Percentiles rank a stretch among this genome's conserved stretches.
Evolutionary conservation across 2,113 vertebrate genomes (phyloP).

Genomic region (Ophthalmolycus amberensis): DNA sequence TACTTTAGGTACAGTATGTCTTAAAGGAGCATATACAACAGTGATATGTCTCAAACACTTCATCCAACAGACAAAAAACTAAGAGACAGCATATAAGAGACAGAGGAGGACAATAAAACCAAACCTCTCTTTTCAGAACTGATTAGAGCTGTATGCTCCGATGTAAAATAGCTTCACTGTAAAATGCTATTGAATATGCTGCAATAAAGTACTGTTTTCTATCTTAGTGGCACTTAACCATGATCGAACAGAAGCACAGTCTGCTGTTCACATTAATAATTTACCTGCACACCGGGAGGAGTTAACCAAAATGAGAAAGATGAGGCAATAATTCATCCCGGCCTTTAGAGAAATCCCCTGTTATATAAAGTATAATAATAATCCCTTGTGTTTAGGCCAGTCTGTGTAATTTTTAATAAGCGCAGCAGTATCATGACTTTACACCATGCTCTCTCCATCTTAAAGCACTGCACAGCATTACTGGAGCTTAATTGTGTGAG

Average conservation of each 20-base stretch:
- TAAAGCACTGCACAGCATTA: slow-evolving; percentile 54
- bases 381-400: slow-evolving; percentile 35
- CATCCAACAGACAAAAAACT: not conserved
- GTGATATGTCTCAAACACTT: not conserved
- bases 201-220: not conserved
- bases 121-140: not conserved
- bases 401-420: slow-evolving; percentile 53
- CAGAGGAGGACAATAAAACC: not conserved
- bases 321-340: not conserved
- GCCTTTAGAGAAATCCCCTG: slow-evolving; percentile 14
- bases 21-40: not conserved
- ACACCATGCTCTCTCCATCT: slow-evolving; percentile 29
- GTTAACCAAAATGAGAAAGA: slow-evolving; percentile 7
- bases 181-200: not conserved
- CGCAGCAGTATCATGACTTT: slow-evolving; percentile 34
- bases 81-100: not conserved
- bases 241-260: not conserved
- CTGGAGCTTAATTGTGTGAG: slow-evolving; percentile 49
- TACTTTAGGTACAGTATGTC: not conserved
- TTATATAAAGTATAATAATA: slow-evolving; percentile 38
- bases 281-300: slow-evolving; percentile 13
- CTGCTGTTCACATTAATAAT: slow-evolving; percentile 27
- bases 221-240: not conserved
- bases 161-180: not conserved
- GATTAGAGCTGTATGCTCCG: not conserved